Evolutionary conservation across 2,888 invertebrate species (phyloP), one percentile per base, ranked within the genome.

Genomic region (Pyrrhia umbra): DNA sequence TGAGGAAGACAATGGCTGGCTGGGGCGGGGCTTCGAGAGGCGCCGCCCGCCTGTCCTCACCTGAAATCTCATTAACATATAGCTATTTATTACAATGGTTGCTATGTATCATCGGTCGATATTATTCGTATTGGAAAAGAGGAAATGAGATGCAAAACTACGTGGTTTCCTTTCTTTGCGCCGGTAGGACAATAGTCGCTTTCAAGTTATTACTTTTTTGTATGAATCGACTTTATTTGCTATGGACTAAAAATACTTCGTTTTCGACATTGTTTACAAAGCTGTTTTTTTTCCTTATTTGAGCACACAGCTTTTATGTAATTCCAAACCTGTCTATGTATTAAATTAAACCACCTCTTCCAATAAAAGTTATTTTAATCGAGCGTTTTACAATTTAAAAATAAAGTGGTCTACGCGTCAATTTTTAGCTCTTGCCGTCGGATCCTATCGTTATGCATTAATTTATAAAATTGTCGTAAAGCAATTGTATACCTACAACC

Each of bases 1-100:
- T 67, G 81, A 75, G 79, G 81, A 82, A 90, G 90, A 94, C 92
- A 94, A 93, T 90, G 91, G 91, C 79, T 83, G 88, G 75, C 62
- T 72, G 84, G 90, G 94, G 93, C 92, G 94, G 92, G 77, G 91
- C 88, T 42, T 70, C 20, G 45, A 16, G 20, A 18, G 61, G 83
- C 85, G 30, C 89, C 92, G 91, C 94, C 92, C 88, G 85, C 83
- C 83, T 75, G 62, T 74, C 72, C 84, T 87, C 87, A 94, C 94
- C 94, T 93, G 94, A 82, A 85, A 85, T 77, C 79, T 85, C 83
- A 87, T 89, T 88, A 88, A 62, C 82, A 82, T 85, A 78, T 75
- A 71, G 61, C 57, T 62, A 75, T 71, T 78, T 82, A 82, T 64
- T 62, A 58, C 47, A 77, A 52, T 47, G 62, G 66, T 63, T 55